Conservation (phyloP, 2,797 vertebrate genomes). For the Heterohyrax brucei region DNA sequence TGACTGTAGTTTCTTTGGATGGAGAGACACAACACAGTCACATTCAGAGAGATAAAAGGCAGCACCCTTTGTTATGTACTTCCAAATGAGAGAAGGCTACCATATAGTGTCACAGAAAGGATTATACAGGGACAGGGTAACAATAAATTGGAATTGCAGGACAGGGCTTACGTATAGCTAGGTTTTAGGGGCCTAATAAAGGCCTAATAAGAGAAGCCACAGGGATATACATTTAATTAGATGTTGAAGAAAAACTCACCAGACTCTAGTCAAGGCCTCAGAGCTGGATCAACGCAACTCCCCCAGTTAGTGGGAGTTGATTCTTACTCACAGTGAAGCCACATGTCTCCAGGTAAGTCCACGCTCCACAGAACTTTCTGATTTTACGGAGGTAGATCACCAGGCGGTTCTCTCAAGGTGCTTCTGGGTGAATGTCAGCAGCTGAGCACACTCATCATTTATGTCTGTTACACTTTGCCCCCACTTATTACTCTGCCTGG, state of each 20-base stretch:
- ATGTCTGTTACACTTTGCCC: too few relatives aligned
- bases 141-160: too few relatives aligned
- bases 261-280: background rate
- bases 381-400: too few relatives aligned
- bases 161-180: background rate
- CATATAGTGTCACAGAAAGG: background rate
- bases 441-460: background rate
- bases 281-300: background rate
- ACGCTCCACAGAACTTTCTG: background rate
- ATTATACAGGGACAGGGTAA: background rate
- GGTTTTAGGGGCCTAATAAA: background rate
- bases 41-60: background rate
- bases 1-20: background rate
- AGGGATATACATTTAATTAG: background rate
- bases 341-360: background rate
- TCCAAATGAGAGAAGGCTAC: background rate
- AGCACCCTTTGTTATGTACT: background rate
- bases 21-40: background rate
- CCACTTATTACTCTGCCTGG: background rate
- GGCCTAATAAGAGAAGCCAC: background rate
- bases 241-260: background rate
- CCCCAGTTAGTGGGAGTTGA: background rate
- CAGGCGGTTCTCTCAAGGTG: too few relatives aligned
- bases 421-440: too few relatives aligned
- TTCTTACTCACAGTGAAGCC: background rate